Conservation (phyloP, 2,888 invertebrate species). For the Cryptus armator region DNA sequence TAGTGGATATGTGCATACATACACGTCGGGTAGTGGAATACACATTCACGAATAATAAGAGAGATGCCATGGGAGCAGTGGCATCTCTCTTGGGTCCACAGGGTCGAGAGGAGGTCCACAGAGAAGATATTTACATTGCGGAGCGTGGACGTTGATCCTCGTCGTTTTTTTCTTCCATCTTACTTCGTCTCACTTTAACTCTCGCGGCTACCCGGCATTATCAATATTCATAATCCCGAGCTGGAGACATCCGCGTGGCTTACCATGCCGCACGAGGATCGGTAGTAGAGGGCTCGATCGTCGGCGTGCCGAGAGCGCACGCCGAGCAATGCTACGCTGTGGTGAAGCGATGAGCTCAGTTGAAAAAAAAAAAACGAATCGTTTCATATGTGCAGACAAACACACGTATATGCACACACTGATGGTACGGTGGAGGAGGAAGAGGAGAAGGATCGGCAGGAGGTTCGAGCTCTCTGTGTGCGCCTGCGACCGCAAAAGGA, state of each 20-base stretch:
- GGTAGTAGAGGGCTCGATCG: slow-evolving; percentile 62
- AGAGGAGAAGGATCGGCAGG: slow-evolving; percentile 57
- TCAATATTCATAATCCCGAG: slow-evolving; percentile 81
- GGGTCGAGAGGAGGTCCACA: slow-evolving; percentile 44
- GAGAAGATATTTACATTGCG: slow-evolving; percentile 77
- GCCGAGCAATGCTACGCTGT: slow-evolving; percentile 12
- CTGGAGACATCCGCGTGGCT: slow-evolving; percentile 75
- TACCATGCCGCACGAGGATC: slow-evolving; percentile 77
- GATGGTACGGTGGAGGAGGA: slow-evolving; percentile 42
- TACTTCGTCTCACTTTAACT: slow-evolving; percentile 47
- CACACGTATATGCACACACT: slow-evolving; percentile 28
- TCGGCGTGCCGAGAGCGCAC: slow-evolving; percentile 63
- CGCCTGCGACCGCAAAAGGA: slow-evolving; percentile 80
- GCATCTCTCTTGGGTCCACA: slow-evolving; percentile 22
- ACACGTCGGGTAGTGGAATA: slow-evolving; percentile 37
- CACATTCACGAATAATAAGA: slow-evolving; percentile 29
- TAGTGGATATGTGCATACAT: slow-evolving; percentile 7
- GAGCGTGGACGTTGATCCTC: slow-evolving; percentile 58
- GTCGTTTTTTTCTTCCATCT: slow-evolving; percentile 4
- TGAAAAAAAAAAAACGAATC: slow-evolving; percentile 65
- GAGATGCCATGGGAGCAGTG: not conserved
- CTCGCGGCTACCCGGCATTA: slow-evolving; percentile 69
- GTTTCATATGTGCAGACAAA: slow-evolving; percentile 37
- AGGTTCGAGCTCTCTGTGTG: slow-evolving; percentile 64
- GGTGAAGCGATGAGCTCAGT: slow-evolving; percentile 7